Percentiles rank a stretch among this genome's conserved stretches.
These are phyloP conservation scores for Galaxea fascicularis DNA, from an alignment of 92 coral and sea anemone genomes.

Conservation along the genomic window DNA sequence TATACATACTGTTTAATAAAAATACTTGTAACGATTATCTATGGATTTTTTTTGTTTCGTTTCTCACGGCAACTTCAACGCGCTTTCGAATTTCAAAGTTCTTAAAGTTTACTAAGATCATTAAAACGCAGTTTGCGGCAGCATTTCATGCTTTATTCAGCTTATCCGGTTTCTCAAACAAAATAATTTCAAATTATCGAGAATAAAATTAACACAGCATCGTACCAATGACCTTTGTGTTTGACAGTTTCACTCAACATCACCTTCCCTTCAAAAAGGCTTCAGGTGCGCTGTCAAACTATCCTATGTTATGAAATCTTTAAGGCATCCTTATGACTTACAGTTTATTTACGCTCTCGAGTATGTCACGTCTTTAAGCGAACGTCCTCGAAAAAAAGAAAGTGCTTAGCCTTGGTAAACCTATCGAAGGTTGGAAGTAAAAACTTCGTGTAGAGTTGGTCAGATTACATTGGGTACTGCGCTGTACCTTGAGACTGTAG, in stretches of 20 bases:
- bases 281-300: slow-evolving; percentile 30
- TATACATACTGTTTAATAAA: not conserved
- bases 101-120: slow-evolving; percentile 5
- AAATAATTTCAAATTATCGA: not conserved
- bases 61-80: not conserved
- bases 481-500: not conserved
- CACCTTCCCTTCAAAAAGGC: not conserved
- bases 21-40: not conserved
- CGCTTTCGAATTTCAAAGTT: slow-evolving; percentile 8
- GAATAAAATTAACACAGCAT: not conserved
- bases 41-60: not conserved
- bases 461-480: not conserved
- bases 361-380: slow-evolving; percentile 19
- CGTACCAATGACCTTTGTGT: not conserved
- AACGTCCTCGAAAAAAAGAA: slow-evolving; percentile 9
- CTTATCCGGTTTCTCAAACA: not conserved
- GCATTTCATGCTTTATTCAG: not conserved
- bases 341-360: slow-evolving; percentile 46
- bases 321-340: not conserved
- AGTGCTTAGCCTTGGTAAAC: not conserved
- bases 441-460: slow-evolving; percentile 13
- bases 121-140: slow-evolving; percentile 1
- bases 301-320: not conserved
- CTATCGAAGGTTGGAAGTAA: not conserved
- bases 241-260: not conserved